These are phyloP conservation scores for Phylloscopus trochiloides DNA, from an alignment of 2,113 vertebrate species.

Conservation along the genomic window DNA sequence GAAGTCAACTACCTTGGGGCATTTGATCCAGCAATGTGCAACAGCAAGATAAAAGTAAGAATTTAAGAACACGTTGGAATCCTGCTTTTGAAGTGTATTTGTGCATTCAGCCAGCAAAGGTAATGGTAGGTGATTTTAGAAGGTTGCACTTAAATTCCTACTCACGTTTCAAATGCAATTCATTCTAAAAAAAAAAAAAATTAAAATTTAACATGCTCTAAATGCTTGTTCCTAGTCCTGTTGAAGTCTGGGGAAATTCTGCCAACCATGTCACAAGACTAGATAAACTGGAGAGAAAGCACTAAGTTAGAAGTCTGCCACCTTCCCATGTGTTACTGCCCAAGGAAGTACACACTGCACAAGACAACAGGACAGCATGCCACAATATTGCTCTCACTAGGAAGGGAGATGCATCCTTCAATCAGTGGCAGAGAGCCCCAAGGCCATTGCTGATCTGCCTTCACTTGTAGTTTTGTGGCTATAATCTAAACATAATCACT, in stretches of 20 bases:
- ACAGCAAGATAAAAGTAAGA: constrained; percentile 42
- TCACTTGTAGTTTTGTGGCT: not conserved
- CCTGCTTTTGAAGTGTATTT: constrained; percentile 46
- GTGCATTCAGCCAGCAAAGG: constrained; percentile 25
- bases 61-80: not conserved
- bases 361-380: not conserved
- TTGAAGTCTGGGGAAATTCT: not conserved
- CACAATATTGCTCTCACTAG: not conserved
- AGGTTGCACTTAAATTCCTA: not conserved
- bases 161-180: not conserved
- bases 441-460: not conserved
- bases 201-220: not conserved
- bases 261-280: not conserved
- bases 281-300: not conserved
- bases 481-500: not conserved
- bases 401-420: not conserved
- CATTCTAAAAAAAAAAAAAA: not conserved
- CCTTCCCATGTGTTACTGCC: not conserved
- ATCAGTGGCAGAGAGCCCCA: not conserved
- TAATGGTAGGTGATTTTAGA: not conserved
- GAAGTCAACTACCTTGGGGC: not conserved
- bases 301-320: not conserved
- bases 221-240: not conserved
- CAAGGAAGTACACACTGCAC: not conserved
- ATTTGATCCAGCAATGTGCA: constrained; percentile 36